Base-by-base conservation (phyloP, 1,140 invertebrate genomes). In the Drosophila insularis region DNA sequence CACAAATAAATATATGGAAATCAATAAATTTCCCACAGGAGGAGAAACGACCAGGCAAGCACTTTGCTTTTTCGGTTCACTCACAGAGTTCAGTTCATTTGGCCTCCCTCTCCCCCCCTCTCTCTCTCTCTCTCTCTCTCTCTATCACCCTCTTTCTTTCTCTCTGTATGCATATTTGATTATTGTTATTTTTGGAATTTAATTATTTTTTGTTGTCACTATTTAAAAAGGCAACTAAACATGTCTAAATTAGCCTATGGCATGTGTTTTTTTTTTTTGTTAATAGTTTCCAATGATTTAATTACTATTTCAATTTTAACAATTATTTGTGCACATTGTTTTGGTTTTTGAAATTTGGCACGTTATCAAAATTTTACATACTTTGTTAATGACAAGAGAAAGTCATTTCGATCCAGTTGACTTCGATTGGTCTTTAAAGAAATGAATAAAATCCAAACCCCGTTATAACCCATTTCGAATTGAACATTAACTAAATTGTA, bases 1-100 rank as follows among this genome's bases (percentile, higher is more conserved):
- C 80, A 87, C 76, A 89, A 82, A 87, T 89, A 87, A 89, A 89
- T 89, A 77, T 89, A 87, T 89, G 82, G 70, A 87, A 87, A 87
- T 87, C 82, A 87, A 87, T 87, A 87, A 89, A 89, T 89, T 87
- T 82, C 56, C 63, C 70, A 70, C 70, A 58, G 14, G 54, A 56
- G 54, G 14, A 14, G 27, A 14, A 56, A 50, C 43, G 17, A 50
- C 17, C 43, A 50, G 35, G 11, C 35, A 37, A 37, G 43, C 17
- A 50, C 43, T 50, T 50, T 50, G 39, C 58, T 73, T 72, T 81
- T 81, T 87, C 78, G 79, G 82, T 76, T 62, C 60, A 77, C 68
- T 71, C 43, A 35, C 27, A 32, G 31, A n/a, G 68, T 68, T 61
- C 46, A 77, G 70, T 87, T 86, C 74, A 85, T 80, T 63, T 84